Evolutionary conservation across 1,140 invertebrate genomes (phyloP).

Genomic region (Drosophila parvula): DNA sequence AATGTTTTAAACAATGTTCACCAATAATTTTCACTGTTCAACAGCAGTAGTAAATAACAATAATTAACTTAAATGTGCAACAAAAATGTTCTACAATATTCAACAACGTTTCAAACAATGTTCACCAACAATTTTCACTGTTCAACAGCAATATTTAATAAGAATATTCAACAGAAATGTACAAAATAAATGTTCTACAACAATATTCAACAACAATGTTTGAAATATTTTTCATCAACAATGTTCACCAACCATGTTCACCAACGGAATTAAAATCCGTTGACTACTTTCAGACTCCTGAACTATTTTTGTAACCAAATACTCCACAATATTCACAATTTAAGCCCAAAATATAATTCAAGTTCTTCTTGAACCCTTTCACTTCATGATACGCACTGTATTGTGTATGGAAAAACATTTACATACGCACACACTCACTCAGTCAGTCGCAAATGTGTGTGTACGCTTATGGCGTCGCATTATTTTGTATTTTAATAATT

Average conservation of each 20-base stretch:
- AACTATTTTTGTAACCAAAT: background rate
- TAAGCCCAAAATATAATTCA: too few species aligned
- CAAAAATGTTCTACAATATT: too few species aligned
- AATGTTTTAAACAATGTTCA: too few species aligned
- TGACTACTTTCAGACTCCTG: background rate
- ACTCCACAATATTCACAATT: background rate
- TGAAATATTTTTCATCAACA: background rate
- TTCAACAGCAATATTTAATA: background rate
- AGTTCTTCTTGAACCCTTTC: background rate
- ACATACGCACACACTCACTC: conserved; percentile 13
- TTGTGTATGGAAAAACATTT: conserved; percentile 15
- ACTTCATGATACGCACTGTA: conserved; percentile 20
- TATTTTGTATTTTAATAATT: conserved; percentile 82
- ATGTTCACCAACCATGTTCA: too few species aligned
- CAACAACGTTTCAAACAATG: too few species aligned
- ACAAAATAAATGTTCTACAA: background rate
- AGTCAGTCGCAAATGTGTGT: conserved; percentile 21
- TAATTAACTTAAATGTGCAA: too few species aligned
- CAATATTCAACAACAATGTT: background rate
- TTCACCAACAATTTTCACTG: too few species aligned
- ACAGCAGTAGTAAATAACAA: too few species aligned
- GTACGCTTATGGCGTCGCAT: conserved; percentile 73
- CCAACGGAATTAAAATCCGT: background rate
- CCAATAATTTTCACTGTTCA: too few species aligned
- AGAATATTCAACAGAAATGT: background rate